Evolutionary conservation across 2,888 invertebrate genomes (phyloP).

Genomic region (Chloroclysta siterata): DNA sequence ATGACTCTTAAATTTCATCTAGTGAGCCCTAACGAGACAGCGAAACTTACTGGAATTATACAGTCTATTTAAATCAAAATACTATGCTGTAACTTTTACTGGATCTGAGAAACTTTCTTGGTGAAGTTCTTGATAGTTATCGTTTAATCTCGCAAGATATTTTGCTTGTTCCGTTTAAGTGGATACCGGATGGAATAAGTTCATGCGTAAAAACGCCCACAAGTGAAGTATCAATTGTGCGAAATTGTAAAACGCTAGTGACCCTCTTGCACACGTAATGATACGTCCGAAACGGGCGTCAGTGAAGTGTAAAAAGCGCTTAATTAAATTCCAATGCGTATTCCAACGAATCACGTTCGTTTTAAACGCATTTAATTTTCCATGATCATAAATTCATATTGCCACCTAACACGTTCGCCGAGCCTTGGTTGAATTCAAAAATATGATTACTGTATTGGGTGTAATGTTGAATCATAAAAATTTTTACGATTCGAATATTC

Average conservation of each 20-base stretch:
- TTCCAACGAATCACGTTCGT: constrained; percentile 61
- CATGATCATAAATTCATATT: constrained; percentile 79
- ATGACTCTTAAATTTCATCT: constrained; percentile 74
- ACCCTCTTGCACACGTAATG: constrained; percentile 12
- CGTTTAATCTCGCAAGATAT: constrained; percentile 30
- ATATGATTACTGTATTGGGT: constrained; percentile 14
- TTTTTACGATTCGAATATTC: no score
- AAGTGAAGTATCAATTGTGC: no score
- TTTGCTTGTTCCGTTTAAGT: neutral
- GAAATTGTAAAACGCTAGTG: neutral
- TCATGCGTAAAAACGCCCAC: neutral
- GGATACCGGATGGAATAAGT: neutral
- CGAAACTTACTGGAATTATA: constrained; percentile 49
- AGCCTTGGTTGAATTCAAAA: constrained; percentile 64
- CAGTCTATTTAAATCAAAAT: constrained; percentile 45
- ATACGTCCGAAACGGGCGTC: constrained; percentile 43
- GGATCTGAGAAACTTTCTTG: constrained; percentile 23
- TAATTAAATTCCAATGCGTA: constrained; percentile 72
- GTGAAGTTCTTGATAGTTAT: constrained; percentile 28
- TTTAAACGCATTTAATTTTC: constrained; percentile 74
- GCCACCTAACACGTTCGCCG: constrained; percentile 72
- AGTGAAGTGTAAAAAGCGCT: constrained; percentile 64
- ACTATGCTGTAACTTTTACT: constrained; percentile 37
- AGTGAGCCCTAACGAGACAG: constrained; percentile 69
- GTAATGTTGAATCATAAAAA: no score